Base-by-base conservation (phyloP, 2,888 invertebrate species). In the Eupithecia centaureata region DNA sequence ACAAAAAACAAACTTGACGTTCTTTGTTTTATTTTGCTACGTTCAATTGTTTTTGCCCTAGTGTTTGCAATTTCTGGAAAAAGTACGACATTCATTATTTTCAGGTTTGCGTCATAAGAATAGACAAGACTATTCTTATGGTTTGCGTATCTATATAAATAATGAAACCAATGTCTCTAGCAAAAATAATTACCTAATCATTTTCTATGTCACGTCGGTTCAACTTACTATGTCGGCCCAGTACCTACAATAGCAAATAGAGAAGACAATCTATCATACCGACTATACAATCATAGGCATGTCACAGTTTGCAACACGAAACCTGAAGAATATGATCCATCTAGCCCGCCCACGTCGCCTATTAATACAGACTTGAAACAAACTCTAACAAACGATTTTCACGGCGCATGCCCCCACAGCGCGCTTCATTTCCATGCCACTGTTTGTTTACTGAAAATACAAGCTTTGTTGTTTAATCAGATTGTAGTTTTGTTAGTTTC, bases 361-460 rank as follows among this genome's bases (percentile, higher is more conserved):
- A 77, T 82, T 88, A 85, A 85, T 86, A 86, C 82, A 73, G 81
- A 79, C 77, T 82, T 80, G 80, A 82, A 84, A 85, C 85, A 85
- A 84, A 86, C 86, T 79, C 78, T 80, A 83, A 85, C 84, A 84
- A 84, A 85, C 87, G 84, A 86, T 90, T 90, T 90, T 79, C 89
- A 88, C 87, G 83, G 84, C 75, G 78, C 76, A 59, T 73, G 67
- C 75, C 68, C 74, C 69, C 65, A 54, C 61, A 60, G 63, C 73
- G 73, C 76, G 79, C 79, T 80, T 80, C 79, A 82, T 84, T 84
- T 83, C 79, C 78, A 64, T 75, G 74, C 75, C 73, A 79, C 76
- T 88, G 87, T 91, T 90, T 89, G 85, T 83, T 62, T 27, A 87
- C 84, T 87, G 86, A 89, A 91, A 91, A 91, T 88, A 90, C 89